Evolutionary conservation across 2,888 invertebrate genomes (phyloP), one percentile per base, ranked within the genome.

Genomic region (Chouioia cunea): DNA sequence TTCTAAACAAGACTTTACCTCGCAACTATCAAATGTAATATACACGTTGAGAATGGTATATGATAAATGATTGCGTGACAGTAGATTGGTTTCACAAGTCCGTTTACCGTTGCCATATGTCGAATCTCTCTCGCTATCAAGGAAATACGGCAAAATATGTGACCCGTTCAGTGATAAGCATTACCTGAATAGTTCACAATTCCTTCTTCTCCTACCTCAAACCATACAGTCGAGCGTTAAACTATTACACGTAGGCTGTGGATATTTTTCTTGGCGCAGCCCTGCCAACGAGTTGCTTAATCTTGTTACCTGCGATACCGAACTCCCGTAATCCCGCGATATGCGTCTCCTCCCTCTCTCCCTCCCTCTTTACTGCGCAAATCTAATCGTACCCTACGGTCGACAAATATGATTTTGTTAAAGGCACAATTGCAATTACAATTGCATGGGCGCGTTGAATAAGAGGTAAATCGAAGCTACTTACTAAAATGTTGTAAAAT

Each of bases 301-400:
- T 84, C 84, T 81, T 79, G 83, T 84, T 84, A 80, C 76, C 75
- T 70, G 76, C 80, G 80, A 81, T 82, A 81, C 77, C 79, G 78
- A 80, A 47, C 79, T 77, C 79, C 74, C 75, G 77, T 79, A 81
- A 81, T 81, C 77, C 77, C 74, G 63, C 75, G 77, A 74, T 77
- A 75, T 76, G 44, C 63, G 58, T 58, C 66, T 62, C 2, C 6
- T 4, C 44, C 3, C 10, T 4, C 18, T 3, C 43, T 8, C 15
- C 1, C 23, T 2, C 63, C 14, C 22, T 22, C 2, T 53, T 44
- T 46, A 14, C 58, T 57, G 18, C 65, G 18, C 47, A 10, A 6
- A 6, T 18, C 56, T 48, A 56, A 54, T 63, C 57, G 63, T 50
- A 43, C 27, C 43, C 43, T 57, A 36, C 6, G 10, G 10, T 6